Evolutionary conservation across 2,888 invertebrate genomes (phyloP).

Genomic region (Electrophaes corylata): DNA sequence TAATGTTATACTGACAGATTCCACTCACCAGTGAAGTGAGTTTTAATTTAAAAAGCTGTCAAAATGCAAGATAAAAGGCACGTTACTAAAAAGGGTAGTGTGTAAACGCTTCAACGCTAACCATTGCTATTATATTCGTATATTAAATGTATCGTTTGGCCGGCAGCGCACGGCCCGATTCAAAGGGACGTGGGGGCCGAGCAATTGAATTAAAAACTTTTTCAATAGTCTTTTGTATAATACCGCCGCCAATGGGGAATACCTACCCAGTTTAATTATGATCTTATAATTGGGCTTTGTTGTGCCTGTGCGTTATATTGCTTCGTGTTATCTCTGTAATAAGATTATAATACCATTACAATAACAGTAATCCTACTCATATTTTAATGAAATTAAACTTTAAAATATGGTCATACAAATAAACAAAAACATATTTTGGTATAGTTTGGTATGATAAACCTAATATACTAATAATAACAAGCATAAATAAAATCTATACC

Average conservation of each 20-base stretch:
- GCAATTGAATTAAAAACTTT: slow-evolving; percentile 60
- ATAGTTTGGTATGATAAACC: no score
- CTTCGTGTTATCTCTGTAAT: slow-evolving; percentile 20
- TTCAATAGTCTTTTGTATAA: slow-evolving; percentile 48
- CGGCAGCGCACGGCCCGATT: slow-evolving; percentile 25
- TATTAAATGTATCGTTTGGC: slow-evolving; percentile 22
- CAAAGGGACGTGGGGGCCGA: slow-evolving; percentile 26
- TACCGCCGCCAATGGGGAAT: slow-evolving; percentile 14
- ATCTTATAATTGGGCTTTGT: slow-evolving; percentile 31
- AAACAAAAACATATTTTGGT: no score
- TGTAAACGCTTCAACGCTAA: slow-evolving; percentile 3
- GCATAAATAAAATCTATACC: no score
- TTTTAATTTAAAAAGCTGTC: no score
- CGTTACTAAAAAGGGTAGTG: no score
- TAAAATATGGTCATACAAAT: no score
- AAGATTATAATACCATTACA: background rate
- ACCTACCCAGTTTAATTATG: slow-evolving; percentile 30
- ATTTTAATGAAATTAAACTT: no score
- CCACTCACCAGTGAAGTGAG: no score
- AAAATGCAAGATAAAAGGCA: no score
- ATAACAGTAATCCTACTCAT: background rate
- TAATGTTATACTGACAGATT: no score
- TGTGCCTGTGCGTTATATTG: slow-evolving; percentile 20
- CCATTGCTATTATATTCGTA: no score
- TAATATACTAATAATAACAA: no score